Conservation (phyloP, 2,113 vertebrate genomes). For the Glareola pratincola region DNA sequence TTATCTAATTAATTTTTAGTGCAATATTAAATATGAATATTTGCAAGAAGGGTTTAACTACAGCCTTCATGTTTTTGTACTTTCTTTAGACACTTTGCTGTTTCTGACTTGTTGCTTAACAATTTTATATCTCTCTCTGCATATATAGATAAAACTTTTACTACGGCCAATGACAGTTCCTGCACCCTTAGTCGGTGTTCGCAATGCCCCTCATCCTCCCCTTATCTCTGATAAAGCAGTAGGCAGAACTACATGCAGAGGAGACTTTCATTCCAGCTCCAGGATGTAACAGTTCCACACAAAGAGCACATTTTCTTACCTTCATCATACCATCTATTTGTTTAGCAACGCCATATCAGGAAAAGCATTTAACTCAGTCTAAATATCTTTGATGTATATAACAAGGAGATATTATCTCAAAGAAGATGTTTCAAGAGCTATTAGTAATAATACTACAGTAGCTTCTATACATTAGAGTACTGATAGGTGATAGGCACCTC, state of each 20-base stretch:
- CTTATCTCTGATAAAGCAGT: neutral
- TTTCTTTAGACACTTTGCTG: neutral
- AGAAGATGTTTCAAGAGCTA: neutral
- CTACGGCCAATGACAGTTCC: neutral
- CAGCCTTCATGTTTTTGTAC: neutral
- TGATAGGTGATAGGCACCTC: neutral
- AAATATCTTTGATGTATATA: neutral
- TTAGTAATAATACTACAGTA: neutral
- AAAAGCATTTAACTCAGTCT: neutral
- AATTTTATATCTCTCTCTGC: neutral
- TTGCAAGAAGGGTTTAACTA: neutral
- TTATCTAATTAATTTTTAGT: neutral
- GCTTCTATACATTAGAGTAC: neutral
- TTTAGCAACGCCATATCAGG: neutral
- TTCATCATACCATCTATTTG: neutral
- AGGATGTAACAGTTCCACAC: neutral
- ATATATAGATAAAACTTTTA: neutral
- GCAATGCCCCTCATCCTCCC: neutral
- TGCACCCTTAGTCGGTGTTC: neutral
- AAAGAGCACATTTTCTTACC: neutral
- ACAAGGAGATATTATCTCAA: neutral
- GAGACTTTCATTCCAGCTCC: neutral
- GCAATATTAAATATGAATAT: neutral
- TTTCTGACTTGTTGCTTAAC: neutral
- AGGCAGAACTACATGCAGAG: neutral